Conservation (phyloP, 2,797 vertebrate species). For the Arctocebus calabarensis region DNA sequence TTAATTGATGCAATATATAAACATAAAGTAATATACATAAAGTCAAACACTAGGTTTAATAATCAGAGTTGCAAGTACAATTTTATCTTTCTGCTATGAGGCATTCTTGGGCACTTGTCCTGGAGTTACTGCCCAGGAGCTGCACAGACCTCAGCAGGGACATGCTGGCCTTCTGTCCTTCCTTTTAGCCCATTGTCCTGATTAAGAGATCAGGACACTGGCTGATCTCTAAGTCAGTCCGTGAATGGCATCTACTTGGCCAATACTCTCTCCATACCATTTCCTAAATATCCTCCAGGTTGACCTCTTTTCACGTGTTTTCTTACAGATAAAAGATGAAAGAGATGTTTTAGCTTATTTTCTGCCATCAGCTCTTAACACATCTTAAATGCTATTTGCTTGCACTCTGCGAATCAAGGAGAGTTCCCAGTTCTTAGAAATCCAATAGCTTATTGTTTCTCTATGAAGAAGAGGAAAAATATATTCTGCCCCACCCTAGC, state of each 20-base stretch:
- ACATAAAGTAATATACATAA: neutral
- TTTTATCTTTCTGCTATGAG: neutral
- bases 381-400: constrained; percentile 1
- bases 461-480: neutral
- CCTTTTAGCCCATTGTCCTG: neutral
- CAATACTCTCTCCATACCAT: neutral
- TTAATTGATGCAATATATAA: neutral
- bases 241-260: neutral
- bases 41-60: neutral
- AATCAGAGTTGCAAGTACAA: neutral
- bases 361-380: neutral
- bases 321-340: neutral
- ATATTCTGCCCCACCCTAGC: neutral
- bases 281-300: neutral
- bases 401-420: neutral
- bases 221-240: neutral
- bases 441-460: neutral
- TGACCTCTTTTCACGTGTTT: neutral
- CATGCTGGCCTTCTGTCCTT: neutral
- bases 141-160: neutral
- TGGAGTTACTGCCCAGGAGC: neutral
- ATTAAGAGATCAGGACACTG: neutral
- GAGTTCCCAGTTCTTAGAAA: neutral
- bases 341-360: neutral
- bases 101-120: neutral